Evolutionary conservation across 2,888 invertebrate genomes (phyloP).

Genomic region (Apamea crenata): DNA sequence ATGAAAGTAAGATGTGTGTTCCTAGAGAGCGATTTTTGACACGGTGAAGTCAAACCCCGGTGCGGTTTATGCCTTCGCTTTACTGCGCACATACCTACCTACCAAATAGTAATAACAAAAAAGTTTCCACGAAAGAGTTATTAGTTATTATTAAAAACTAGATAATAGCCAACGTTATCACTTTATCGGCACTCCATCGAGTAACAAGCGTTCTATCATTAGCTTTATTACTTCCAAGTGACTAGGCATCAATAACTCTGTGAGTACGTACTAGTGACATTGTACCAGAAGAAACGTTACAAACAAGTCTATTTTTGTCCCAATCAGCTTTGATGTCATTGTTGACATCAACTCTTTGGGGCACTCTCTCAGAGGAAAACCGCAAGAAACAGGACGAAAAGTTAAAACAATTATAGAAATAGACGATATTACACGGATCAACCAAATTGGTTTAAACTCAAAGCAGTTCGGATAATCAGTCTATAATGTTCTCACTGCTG

Average conservation of each 20-base stretch:
- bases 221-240: conserved; percentile 34
- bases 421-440: neutral
- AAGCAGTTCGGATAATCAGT: neutral
- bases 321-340: conserved; percentile 25
- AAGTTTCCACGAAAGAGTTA: conserved; percentile 42
- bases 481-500: neutral
- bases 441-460: neutral
- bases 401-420: neutral
- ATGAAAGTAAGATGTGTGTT: neutral
- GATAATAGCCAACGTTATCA: conserved; percentile 38
- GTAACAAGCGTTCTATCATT: conserved; percentile 20
- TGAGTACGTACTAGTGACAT: conserved; percentile 7
- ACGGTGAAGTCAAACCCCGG: neutral
- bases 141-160: conserved; percentile 24
- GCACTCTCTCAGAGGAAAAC: neutral
- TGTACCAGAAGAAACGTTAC: neutral
- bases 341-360: neutral
- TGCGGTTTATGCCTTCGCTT: neutral
- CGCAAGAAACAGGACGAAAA: neutral
- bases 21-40: neutral
- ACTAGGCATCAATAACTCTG: conserved; percentile 8
- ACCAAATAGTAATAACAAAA: conserved; percentile 14
- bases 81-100: neutral
- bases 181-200: conserved; percentile 39
- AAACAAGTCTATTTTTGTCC: conserved; percentile 26